Percentiles rank a stretch among this genome's conserved stretches.
Evolutionary conservation across 1,140 invertebrate genomes (phyloP).

Genomic region (Drosophila lini): DNA sequence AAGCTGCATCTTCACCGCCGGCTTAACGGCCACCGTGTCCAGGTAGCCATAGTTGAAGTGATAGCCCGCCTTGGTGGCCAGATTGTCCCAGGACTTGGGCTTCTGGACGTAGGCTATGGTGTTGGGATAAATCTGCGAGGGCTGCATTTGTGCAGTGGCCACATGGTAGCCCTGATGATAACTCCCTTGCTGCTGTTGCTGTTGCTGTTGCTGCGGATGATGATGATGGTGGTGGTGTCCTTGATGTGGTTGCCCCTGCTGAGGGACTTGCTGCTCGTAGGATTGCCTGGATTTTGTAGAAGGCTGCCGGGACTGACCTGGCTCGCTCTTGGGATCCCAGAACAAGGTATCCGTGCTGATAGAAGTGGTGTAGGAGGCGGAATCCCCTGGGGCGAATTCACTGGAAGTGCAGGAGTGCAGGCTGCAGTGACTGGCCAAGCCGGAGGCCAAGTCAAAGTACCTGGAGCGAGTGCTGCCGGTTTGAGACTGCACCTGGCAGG

Average conservation of each 20-base stretch:
- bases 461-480: conserved; percentile 71
- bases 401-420: conserved; percentile 92
- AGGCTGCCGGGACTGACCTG: conserved; percentile 73
- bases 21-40: conserved; percentile 87
- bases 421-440: conserved; percentile 90
- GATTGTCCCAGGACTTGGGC: conserved; percentile 94
- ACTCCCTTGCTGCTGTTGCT: conserved; percentile 15
- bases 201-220: conserved; percentile 2
- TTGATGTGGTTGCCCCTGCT: conserved; percentile 36
- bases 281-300: conserved; percentile 83
- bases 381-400: conserved; percentile 88
- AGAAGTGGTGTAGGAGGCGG: conserved; percentile 92
- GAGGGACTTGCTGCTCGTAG: conserved; percentile 67
- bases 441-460: conserved; percentile 87
- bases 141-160: conserved; percentile 85
- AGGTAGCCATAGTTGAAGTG: conserved; percentile 93
- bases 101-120: conserved; percentile 87
- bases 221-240: conserved; percentile 75
- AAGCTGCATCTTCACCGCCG: conserved; percentile 85
- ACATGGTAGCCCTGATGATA: conserved; percentile 82
- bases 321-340: conserved; percentile 88
- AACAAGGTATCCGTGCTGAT: conserved; percentile 93
- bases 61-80: conserved; percentile 92
- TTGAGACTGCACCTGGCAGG: conserved; percentile 53
- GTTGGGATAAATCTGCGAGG: conserved; percentile 83